These are phyloP conservation scores for Pteronotus mesoamericanus DNA, from an alignment of 2,797 vertebrate species.

Conservation along the genomic window DNA sequence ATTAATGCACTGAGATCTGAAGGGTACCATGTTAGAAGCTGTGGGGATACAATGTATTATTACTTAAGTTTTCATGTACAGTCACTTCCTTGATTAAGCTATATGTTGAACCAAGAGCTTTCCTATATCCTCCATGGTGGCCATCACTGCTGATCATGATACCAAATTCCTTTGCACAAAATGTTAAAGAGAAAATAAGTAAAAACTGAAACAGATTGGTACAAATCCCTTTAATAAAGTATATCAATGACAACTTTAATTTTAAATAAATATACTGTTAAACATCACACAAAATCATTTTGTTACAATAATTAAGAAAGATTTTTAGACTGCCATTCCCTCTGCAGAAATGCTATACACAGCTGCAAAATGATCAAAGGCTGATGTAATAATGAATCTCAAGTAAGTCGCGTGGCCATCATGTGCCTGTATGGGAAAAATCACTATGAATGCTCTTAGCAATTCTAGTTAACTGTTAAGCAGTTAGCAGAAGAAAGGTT, in stretches of 20 bases:
- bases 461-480: conserved; percentile 12
- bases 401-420: conserved; percentile 87
- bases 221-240: conserved; percentile 69
- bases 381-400: conserved; percentile 91
- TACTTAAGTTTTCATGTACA: neutral
- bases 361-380: conserved; percentile 93
- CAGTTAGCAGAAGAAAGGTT: conserved; percentile 8
- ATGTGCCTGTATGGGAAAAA: conserved; percentile 83
- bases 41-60: neutral
- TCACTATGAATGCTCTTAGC: conserved; percentile 34
- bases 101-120: neutral
- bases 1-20: neutral
- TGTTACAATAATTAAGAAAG: conserved; percentile 14
- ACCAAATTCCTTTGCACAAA: conserved; percentile 45
- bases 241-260: conserved; percentile 44
- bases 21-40: neutral
- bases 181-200: conserved; percentile 30
- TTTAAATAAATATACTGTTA: conserved; percentile 60
- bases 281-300: neutral
- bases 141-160: neutral
- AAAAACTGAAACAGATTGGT: conserved; percentile 40
- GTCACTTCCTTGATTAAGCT: neutral
- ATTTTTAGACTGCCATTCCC: conserved; percentile 64
- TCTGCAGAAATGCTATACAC: conserved; percentile 88
- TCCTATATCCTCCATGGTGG: neutral